Percentiles rank a stretch among this genome's conserved stretches.
Evolutionary conservation across 1,140 invertebrate species (phyloP).

Genomic region (Atopsyche davidsoni): DNA sequence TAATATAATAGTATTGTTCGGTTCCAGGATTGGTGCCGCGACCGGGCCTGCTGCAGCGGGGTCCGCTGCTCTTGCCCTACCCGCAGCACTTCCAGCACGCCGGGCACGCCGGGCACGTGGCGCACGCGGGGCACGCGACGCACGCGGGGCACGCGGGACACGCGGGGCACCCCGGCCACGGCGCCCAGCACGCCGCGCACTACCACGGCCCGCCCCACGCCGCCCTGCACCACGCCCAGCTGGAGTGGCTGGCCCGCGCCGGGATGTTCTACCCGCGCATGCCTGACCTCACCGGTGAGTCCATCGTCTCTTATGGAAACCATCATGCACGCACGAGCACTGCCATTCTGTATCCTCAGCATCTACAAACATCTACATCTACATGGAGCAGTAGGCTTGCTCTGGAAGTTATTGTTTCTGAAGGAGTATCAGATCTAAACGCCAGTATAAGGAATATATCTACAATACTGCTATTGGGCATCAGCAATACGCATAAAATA

Average conservation of each 20-base stretch:
- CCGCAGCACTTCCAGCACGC: constrained; percentile 33
- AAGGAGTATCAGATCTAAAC: no score
- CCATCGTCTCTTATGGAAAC: no score
- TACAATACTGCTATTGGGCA: no score
- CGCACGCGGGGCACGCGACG: constrained; percentile 68
- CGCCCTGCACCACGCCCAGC: constrained; percentile 67
- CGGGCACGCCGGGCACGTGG: constrained; percentile 39
- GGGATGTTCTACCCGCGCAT: constrained; percentile 80
- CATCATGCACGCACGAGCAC: no score
- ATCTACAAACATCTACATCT: no score
- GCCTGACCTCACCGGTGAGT: constrained; percentile 58
- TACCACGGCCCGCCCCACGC: no score
- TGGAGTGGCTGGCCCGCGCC: constrained; percentile 77
- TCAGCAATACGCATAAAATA: no score
- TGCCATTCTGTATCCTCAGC: no score
- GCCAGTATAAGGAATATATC: no score
- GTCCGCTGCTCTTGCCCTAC: constrained; percentile 38
- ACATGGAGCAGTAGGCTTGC: no score
- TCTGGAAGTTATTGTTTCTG: no score
- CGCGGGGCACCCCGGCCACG: constrained; percentile 56
- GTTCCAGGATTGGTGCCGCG: constrained; percentile 43
- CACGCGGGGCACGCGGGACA: constrained; percentile 55
- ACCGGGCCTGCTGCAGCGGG: constrained; percentile 41
- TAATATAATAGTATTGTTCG: background rate
- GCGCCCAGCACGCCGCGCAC: constrained; percentile 38